These are phyloP conservation scores for Plestiodon gilberti DNA, from an alignment of 2,113 vertebrate genomes.

Conservation along the genomic window DNA sequence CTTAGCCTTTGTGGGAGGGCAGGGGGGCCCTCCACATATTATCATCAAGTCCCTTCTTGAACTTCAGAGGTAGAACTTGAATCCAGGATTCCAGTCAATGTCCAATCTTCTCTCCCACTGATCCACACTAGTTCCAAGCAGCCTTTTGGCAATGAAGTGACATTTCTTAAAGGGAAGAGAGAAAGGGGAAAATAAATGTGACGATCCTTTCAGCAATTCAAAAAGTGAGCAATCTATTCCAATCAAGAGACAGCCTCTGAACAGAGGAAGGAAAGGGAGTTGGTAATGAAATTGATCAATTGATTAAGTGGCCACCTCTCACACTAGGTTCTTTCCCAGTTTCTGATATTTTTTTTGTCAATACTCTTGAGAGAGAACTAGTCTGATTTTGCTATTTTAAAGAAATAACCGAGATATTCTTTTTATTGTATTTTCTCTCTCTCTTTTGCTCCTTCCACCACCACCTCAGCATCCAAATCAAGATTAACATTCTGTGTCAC, in stretches of 20 bases:
- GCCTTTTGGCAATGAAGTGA: background rate
- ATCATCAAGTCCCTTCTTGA: background rate
- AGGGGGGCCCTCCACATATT: too few species aligned
- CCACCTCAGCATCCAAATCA: background rate
- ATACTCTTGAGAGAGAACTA: background rate
- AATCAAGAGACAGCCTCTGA: background rate
- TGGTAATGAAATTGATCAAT: slow-evolving; percentile 18
- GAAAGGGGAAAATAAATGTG: background rate
- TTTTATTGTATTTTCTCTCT: too few species aligned
- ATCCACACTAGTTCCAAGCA: background rate
- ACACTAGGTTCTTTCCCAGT: background rate
- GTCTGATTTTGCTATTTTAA: background rate
- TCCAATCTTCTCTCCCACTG: too few species aligned
- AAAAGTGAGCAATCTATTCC: slow-evolving; percentile 8
- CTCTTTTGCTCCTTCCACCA: background rate
- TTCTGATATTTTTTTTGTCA: background rate
- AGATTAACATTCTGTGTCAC: slow-evolving; percentile 10
- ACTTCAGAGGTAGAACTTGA: background rate
- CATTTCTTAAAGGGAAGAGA: background rate
- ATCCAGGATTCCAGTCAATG: background rate
- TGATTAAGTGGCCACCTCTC: background rate
- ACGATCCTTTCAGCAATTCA: background rate
- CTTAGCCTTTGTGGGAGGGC: background rate
- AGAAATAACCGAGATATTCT: background rate
- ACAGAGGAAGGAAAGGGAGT: background rate